phyloP scores from a whole-genome alignment of 2,888 invertebrate species.

The Cantharis nigra region DNA sequence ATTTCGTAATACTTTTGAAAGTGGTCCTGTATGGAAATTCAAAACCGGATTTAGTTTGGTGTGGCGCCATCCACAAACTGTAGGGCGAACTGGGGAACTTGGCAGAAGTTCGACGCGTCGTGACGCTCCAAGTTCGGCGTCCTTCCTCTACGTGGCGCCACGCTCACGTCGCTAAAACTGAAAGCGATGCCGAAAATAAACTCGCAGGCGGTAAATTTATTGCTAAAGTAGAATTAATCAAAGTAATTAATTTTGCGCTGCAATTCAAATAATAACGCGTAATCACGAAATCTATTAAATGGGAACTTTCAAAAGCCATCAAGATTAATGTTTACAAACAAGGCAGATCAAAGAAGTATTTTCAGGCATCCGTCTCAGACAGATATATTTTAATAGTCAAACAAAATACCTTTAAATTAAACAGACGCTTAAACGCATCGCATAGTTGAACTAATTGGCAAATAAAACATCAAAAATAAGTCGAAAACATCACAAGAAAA shows the following conservation, averaged over 20 bases:
- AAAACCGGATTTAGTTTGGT: neutral
- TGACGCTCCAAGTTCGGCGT: neutral
- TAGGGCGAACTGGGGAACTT: neutral
- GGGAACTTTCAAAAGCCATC: neutral
- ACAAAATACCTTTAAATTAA: constrained; percentile 19
- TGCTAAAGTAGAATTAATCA: neutral
- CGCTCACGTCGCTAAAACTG: neutral
- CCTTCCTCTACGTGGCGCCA: neutral
- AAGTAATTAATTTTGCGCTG: neutral
- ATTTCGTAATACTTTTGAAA: too few relatives aligned
- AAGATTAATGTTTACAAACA: neutral
- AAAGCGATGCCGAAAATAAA: neutral
- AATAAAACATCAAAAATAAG: constrained; percentile 4
- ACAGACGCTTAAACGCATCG: constrained; percentile 6
- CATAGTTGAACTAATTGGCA: constrained; percentile 3
- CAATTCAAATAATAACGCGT: neutral
- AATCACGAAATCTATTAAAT: neutral
- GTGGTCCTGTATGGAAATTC: too few relatives aligned
- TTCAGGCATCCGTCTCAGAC: constrained; percentile 14
- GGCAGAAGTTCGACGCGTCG: neutral
- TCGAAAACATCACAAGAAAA: neutral
- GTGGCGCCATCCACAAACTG: neutral
- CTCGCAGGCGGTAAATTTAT: neutral
- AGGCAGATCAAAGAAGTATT: constrained; percentile 20
- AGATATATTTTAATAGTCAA: constrained; percentile 18